phyloP scores from a whole-genome alignment of 2,888 invertebrate species.

The Cybosia mesomella region DNA sequence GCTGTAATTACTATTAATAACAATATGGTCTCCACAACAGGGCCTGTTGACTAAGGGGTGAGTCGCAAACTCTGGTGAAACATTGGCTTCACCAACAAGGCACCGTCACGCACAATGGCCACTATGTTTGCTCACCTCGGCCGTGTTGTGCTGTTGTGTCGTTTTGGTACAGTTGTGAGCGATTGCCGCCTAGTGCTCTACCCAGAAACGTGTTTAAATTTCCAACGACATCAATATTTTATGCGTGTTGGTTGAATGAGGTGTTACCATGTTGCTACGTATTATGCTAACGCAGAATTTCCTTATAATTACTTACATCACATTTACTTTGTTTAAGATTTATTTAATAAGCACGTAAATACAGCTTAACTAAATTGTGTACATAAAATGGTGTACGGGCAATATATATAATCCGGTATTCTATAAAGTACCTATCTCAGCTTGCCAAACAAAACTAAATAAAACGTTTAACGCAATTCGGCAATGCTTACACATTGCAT shows the following conservation, averaged over 20 bases:
- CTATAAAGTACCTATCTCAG: background rate
- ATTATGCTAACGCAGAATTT: slow-evolving; percentile 43
- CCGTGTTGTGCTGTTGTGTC: slow-evolving; percentile 62
- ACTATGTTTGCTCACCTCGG: slow-evolving; percentile 69
- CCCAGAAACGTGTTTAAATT: slow-evolving; percentile 72
- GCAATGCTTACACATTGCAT: background rate
- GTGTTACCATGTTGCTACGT: slow-evolving; percentile 35
- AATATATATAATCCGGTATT: background rate
- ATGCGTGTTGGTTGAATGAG: slow-evolving; percentile 43
- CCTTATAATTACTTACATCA: slow-evolving; percentile 17
- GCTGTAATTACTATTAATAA: slow-evolving; percentile 63
- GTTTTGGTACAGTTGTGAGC: slow-evolving; percentile 59
- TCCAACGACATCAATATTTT: slow-evolving; percentile 64
- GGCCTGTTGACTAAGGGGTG: slow-evolving; percentile 71
- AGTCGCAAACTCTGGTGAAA: slow-evolving; percentile 71
- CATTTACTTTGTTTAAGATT: slow-evolving; percentile 4
- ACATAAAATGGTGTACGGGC: background rate
- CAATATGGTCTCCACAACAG: slow-evolving; percentile 60
- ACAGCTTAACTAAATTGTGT: background rate
- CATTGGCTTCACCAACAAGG: slow-evolving; percentile 65
- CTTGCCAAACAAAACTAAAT: background rate
- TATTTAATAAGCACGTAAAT: slow-evolving; percentile 17
- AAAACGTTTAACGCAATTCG: background rate
- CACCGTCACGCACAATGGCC: slow-evolving; percentile 77
- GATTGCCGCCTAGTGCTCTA: slow-evolving; percentile 65